phyloP scores from a whole-genome alignment of 2,113 vertebrate species.

The Megaceryle torquata region DNA sequence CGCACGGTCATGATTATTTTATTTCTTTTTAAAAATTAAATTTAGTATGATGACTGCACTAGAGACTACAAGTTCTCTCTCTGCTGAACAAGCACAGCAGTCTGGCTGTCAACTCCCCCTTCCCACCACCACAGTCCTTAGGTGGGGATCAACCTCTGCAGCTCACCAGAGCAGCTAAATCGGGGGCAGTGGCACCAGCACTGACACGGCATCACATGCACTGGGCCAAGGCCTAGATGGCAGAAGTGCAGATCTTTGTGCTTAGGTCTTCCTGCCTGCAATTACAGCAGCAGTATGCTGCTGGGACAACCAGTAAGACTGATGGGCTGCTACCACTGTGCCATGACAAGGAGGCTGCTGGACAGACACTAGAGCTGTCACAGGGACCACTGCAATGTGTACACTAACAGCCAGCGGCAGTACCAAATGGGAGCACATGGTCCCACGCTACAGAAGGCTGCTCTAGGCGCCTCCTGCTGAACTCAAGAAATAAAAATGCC shows the following conservation, averaged over 20 bases:
- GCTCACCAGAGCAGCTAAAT: background rate
- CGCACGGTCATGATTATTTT: background rate
- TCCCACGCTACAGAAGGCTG: background rate
- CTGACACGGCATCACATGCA: background rate
- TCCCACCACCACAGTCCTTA: background rate
- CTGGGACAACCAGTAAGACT: background rate
- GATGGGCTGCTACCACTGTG: background rate
- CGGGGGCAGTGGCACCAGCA: background rate
- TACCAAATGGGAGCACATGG: background rate
- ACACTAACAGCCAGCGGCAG: background rate
- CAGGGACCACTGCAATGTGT: background rate
- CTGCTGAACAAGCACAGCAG: background rate
- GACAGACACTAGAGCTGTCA: background rate
- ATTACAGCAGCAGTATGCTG: background rate
- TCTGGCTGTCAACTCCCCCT: background rate
- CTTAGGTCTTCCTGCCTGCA: background rate
- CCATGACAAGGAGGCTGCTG: rapidly evolving
- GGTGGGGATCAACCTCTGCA: background rate
- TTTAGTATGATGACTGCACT: background rate
- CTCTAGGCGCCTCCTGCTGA: background rate
- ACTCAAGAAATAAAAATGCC: background rate
- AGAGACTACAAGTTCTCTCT: background rate
- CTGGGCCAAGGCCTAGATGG: background rate
- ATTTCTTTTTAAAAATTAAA: constrained; percentile 16
- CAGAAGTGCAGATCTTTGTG: background rate